phyloP scores from a whole-genome alignment of 2,797 vertebrate species.

The Danio choprae region DNA sequence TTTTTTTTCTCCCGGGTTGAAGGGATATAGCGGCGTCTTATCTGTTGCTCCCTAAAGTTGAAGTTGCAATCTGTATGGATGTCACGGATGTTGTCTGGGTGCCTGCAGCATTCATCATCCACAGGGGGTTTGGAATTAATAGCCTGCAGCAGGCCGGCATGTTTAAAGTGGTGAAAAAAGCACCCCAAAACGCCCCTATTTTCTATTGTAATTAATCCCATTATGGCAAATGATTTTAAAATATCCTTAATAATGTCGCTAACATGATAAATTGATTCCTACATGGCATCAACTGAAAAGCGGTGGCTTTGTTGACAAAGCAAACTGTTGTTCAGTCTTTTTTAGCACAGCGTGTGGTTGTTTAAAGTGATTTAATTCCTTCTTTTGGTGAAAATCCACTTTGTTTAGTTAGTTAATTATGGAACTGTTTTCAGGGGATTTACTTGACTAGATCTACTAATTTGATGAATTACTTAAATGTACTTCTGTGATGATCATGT shows the following conservation, averaged over 20 bases:
- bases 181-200: slow-evolving; percentile 31
- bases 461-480: not conserved
- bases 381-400: not conserved
- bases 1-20: not conserved
- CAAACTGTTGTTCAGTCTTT: not conserved
- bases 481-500: too few species aligned
- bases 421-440: not conserved
- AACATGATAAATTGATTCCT: slow-evolving; percentile 30
- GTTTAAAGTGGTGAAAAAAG: slow-evolving; percentile 40
- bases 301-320: slow-evolving; percentile 3
- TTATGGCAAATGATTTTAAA: slow-evolving; percentile 30
- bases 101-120: slow-evolving; percentile 56
- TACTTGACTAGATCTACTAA: not conserved
- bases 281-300: not conserved
- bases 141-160: slow-evolving; percentile 44
- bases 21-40: slow-evolving; percentile 18
- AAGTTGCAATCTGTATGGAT: slow-evolving; percentile 49
- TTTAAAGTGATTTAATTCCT: not conserved
- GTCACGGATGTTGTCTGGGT: slow-evolving; percentile 52
- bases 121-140: slow-evolving; percentile 59
- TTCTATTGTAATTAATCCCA: slow-evolving; percentile 51
- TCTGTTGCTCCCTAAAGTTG: slow-evolving; percentile 35
- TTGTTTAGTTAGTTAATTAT: too few species aligned
- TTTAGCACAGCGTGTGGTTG: not conserved
- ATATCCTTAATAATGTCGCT: slow-evolving; percentile 16